Evolutionary conservation across 1,140 invertebrate genomes (phyloP).

Genomic region (Drosophila takahashii): DNA sequence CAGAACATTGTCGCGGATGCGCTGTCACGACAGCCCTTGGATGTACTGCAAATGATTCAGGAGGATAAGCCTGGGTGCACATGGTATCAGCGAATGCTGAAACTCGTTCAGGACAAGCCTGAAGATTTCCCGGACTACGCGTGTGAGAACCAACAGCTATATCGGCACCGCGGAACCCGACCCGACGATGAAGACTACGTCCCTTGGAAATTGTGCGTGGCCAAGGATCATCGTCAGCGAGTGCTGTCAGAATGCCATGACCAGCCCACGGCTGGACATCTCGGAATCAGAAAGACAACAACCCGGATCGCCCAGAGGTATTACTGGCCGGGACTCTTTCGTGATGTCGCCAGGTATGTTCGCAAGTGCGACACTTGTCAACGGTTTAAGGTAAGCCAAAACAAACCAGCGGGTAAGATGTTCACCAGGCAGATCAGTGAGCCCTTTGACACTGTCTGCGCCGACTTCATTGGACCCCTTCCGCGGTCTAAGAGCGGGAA

Average conservation of each 20-base stretch:
- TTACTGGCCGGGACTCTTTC: not conserved
- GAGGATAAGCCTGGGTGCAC: too few relatives aligned
- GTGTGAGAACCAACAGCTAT: not conserved
- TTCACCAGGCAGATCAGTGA: not conserved
- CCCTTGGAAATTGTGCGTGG: not conserved
- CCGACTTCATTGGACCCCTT: too few relatives aligned
- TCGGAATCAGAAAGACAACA: too few relatives aligned
- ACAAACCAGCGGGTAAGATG: not conserved
- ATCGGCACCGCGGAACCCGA: conserved; percentile 3
- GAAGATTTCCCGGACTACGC: too few relatives aligned
- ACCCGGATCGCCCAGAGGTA: not conserved
- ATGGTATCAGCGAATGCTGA: too few relatives aligned
- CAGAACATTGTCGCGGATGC: too few relatives aligned
- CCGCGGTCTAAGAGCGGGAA: not conserved
- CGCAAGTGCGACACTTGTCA: too few relatives aligned
- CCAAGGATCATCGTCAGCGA: not conserved
- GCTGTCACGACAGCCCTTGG: too few relatives aligned
- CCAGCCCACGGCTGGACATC: too few relatives aligned
- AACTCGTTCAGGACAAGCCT: too few relatives aligned
- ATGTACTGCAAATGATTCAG: too few relatives aligned
- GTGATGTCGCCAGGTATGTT: not conserved
- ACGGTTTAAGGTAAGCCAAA: not conserved
- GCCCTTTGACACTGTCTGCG: not conserved
- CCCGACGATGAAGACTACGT: conserved; percentile 17
- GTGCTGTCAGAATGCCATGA: not conserved